phyloP scores from a whole-genome alignment of 2,888 invertebrate species.

The Tortrix viridana region DNA sequence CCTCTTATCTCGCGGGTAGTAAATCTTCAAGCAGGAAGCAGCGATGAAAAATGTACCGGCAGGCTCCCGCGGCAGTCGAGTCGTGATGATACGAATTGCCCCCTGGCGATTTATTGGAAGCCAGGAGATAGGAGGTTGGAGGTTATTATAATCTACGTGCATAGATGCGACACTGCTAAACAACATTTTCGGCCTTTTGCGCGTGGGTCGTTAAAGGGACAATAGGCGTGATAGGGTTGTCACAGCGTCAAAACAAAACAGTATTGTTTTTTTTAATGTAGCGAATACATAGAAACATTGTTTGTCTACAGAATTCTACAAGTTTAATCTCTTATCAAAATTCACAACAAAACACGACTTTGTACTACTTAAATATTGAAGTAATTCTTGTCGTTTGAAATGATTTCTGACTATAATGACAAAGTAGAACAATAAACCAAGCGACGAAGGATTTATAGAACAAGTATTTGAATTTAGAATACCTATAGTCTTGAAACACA shows the following conservation, averaged over 20 bases:
- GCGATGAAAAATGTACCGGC: constrained; percentile 62
- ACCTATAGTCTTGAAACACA: constrained; percentile 66
- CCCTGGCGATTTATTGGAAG: constrained; percentile 47
- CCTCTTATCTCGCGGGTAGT: constrained; percentile 54
- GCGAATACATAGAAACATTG: background rate
- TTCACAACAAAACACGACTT: constrained; percentile 23
- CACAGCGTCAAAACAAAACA: background rate
- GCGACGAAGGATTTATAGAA: constrained; percentile 70
- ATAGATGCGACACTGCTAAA: constrained; percentile 12
- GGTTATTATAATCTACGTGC: constrained; percentile 39
- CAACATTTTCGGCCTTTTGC: background rate
- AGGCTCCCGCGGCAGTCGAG: constrained; percentile 43
- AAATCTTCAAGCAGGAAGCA: constrained; percentile 63
- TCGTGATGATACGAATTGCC: constrained; percentile 55
- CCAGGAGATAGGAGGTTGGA: constrained; percentile 44
- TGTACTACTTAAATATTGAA: constrained; percentile 29
- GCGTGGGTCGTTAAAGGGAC: background rate
- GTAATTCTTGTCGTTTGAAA: constrained; percentile 30
- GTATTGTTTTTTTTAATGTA: background rate
- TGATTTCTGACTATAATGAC: constrained; percentile 50
- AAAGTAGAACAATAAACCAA: constrained; percentile 71
- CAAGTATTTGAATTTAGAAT: constrained; percentile 68
- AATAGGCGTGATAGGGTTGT: constrained; percentile 15
- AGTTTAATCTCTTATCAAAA: constrained; percentile 14
- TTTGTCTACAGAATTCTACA: background rate